Evolutionary conservation across 2,113 vertebrate genomes (phyloP).

Genomic region (Oncorhynchus clarkii): DNA sequence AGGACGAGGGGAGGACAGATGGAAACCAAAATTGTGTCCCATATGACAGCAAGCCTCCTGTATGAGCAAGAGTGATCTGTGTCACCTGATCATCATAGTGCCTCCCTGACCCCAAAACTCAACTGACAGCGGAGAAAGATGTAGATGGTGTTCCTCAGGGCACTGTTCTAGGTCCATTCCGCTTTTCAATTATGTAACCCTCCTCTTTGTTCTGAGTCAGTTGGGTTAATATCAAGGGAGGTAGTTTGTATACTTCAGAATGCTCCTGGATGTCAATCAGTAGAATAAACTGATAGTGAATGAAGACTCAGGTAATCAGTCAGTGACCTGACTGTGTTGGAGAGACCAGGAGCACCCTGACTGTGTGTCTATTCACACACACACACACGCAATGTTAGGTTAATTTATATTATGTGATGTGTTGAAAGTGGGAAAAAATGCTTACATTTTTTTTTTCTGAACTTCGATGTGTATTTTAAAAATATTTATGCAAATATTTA

Average conservation of each 20-base stretch:
- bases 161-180: neutral
- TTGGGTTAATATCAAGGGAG: slow-evolving; percentile 3
- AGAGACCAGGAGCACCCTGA: slow-evolving; percentile 34
- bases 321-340: slow-evolving; percentile 53
- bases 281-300: slow-evolving; percentile 36
- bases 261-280: slow-evolving; percentile 20
- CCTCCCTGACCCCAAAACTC: slow-evolving; percentile 45
- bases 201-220: neutral
- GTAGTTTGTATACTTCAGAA: neutral
- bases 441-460: too few relatives aligned
- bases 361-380: too few relatives aligned
- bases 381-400: too few relatives aligned
- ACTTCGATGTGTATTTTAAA: too few relatives aligned
- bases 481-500: too few relatives aligned
- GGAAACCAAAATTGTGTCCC: slow-evolving; percentile 22
- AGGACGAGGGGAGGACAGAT: slow-evolving; percentile 24
- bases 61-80: slow-evolving; percentile 79
- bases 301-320: slow-evolving; percentile 57
- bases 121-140: neutral
- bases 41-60: slow-evolving; percentile 79
- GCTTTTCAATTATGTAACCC: neutral
- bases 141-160: neutral
- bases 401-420: too few relatives aligned
- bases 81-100: slow-evolving; percentile 88
- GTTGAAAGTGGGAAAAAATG: too few relatives aligned